These are phyloP conservation scores for Drosophila rufa DNA, from an alignment of 1,140 invertebrate species.

Conservation along the genomic window DNA sequence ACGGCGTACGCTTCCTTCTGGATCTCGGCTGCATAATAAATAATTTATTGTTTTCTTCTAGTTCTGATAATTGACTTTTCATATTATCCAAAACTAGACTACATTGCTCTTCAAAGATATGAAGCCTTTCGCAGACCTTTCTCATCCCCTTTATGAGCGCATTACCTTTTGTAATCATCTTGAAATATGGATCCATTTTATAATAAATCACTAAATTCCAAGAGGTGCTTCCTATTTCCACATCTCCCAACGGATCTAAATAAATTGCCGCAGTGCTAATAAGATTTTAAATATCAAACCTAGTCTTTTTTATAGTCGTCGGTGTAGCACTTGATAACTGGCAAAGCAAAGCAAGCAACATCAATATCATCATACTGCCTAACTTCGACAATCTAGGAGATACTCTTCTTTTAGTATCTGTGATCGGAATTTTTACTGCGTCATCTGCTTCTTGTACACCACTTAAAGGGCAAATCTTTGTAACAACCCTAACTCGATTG, in stretches of 20 bases:
- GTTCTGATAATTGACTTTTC: not conserved
- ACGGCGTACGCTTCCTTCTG: not conserved
- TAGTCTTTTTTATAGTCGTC: not conserved
- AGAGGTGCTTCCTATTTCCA: not conserved
- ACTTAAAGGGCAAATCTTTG: slow-evolving; percentile 2
- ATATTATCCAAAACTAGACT: not conserved
- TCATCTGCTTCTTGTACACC: not conserved
- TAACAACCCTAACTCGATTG: not conserved
- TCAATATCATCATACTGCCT: not conserved
- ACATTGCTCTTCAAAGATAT: not conserved
- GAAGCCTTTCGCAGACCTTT: not conserved
- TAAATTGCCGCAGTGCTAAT: slow-evolving; percentile 2
- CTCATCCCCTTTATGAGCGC: not conserved
- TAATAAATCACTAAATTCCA: slow-evolving; percentile 5
- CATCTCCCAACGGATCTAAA: not conserved
- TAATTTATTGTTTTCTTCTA: not conserved
- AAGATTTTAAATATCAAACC: not conserved
- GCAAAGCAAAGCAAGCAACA: not conserved
- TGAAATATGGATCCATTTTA: not conserved
- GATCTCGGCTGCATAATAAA: not conserved
- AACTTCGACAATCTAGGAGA: slow-evolving; percentile 5
- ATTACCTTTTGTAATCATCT: not conserved
- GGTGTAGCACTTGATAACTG: not conserved
- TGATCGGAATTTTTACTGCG: not conserved
- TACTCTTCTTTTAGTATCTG: not conserved